phyloP scores from a whole-genome alignment of 2,797 vertebrate species.

The Lepilemur ruficaudatus region DNA sequence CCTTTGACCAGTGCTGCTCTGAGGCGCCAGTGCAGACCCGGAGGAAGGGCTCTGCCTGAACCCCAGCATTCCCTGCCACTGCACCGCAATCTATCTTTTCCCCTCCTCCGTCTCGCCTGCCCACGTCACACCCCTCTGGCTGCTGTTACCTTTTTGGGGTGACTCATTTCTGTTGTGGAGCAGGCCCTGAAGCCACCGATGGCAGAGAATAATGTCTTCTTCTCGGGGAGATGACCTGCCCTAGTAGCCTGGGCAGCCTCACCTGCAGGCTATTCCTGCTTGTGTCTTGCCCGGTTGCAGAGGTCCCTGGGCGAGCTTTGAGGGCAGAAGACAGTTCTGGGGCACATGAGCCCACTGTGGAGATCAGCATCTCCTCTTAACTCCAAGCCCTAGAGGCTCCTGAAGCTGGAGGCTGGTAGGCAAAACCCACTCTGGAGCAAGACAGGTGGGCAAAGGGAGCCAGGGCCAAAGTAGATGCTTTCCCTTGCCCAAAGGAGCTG shows the following conservation, averaged over 20 bases:
- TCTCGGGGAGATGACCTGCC: background rate
- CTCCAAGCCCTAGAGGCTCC: background rate
- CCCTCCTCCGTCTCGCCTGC: background rate
- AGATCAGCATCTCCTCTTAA: background rate
- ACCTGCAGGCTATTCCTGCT: background rate
- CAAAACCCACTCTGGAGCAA: background rate
- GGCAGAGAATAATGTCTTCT: background rate
- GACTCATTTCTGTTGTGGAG: background rate
- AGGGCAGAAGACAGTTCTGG: background rate
- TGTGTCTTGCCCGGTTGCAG: background rate
- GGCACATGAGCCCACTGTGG: background rate
- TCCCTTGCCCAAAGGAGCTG: background rate
- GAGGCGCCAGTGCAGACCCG: background rate
- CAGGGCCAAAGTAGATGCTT: background rate
- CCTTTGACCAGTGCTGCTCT: background rate
- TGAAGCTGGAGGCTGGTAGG: background rate
- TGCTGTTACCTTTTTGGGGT: background rate
- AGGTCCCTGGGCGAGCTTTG: background rate
- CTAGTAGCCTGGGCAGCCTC: background rate
- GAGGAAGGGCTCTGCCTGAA: background rate
- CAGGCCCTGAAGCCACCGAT: background rate
- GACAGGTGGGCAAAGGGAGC: background rate
- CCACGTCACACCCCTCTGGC: background rate
- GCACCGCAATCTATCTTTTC: background rate
- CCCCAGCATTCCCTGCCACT: background rate